Evolutionary conservation across 1,140 invertebrate species (phyloP).

Genomic region (Trialeurodes vaporariorum): DNA sequence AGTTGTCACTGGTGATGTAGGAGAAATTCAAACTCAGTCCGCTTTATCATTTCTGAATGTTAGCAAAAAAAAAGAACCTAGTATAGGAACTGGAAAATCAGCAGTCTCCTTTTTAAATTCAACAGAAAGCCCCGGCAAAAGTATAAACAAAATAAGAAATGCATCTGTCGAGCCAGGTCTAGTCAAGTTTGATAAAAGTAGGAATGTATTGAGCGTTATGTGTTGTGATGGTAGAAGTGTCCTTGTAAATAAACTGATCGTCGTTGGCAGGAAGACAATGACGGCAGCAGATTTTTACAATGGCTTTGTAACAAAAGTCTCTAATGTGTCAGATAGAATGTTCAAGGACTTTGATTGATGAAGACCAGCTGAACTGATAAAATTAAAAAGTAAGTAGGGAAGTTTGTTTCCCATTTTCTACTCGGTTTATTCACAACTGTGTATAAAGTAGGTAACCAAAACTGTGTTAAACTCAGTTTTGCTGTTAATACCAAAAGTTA

Average conservation of each 20-base stretch:
- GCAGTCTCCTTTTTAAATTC: constrained; percentile 19
- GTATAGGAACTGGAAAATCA: constrained; percentile 9
- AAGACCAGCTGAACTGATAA: no score
- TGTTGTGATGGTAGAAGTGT: constrained; percentile 24
- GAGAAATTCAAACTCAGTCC: background rate
- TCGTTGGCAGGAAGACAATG: constrained; percentile 21
- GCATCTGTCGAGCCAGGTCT: constrained; percentile 11
- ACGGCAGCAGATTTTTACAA: constrained; percentile 27
- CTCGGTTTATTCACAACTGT: no score
- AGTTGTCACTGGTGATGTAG: background rate
- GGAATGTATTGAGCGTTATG: constrained; percentile 19
- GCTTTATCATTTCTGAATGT: constrained; percentile 7
- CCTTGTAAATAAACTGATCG: constrained; percentile 15
- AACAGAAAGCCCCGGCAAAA: constrained; percentile 1
- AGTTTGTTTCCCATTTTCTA: no score
- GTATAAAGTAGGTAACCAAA: no score
- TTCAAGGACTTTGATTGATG: no score
- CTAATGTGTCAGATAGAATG: background rate
- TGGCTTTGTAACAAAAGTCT: constrained; percentile 24
- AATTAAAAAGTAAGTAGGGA: no score
- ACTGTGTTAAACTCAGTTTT: no score
- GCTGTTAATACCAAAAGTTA: no score
- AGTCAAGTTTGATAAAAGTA: constrained; percentile 17
- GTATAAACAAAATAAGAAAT: background rate
- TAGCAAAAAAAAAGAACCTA: background rate